Evolutionary conservation across 2,113 vertebrate genomes (phyloP), one percentile per base, ranked within the genome.

Genomic region (Orthochromis malagaraziensis): DNA sequence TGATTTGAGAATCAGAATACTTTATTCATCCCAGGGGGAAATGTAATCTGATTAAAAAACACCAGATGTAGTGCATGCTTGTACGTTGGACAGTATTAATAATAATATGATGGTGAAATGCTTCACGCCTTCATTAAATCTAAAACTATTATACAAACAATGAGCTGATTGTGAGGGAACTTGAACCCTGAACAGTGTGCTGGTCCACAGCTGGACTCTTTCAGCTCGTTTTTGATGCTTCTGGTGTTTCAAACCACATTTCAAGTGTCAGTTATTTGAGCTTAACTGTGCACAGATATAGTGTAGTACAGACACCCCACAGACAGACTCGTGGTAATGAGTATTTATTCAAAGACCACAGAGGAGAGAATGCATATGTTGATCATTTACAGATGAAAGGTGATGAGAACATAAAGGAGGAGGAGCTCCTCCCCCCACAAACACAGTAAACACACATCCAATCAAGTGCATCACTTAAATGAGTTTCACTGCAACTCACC

Each of bases 341-440:
- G 57, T 87, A n/a, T 95, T 95, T 95, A 95, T 95, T 95, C 85
- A 90, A 88, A 91, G 84, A 49, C 87, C 89, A 77, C 24, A 6
- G 84, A 90, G 51, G 82, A 91, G 73, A 86, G 79, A 65, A 90
- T 87, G 40, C 86, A 84, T 49, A 68, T 87, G 68, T 82, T 8
- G 85, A 68, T 73, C 82, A 90, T 81, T 82, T 91, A 89, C 91
- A 93, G 80, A 90, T 87, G 86, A 81, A 83, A 83, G 26, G 75
- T 77, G 60, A 88, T 9, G 58, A 83, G 38, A 26, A 40, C 12
- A 40, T 58, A 24, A 47, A 81, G 42, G 3, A 80, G 16, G 19
- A 53, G 47, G 57, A 70, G 57, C 57, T 47, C 29, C 24, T 26
- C 47, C 81, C 35, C 47, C 24, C 57, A 73, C 58, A 85, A 1